phyloP scores from a whole-genome alignment of 2,797 vertebrate genomes.

The Bradypus variegatus region DNA sequence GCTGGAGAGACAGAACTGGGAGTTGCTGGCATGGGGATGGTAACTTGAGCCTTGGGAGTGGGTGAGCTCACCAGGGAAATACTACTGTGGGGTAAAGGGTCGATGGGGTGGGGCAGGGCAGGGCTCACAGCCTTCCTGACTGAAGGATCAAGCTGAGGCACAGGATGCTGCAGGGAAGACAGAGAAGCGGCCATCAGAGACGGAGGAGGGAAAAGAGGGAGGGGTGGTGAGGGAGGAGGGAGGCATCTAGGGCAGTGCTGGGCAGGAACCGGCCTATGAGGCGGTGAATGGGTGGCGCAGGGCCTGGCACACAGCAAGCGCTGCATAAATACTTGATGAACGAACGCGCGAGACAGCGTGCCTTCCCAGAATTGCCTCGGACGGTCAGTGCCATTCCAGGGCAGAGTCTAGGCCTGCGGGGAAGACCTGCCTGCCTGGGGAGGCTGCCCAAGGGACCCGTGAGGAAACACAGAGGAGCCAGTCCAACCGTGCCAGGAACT shows the following conservation, averaged over 20 bases:
- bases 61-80: not conserved
- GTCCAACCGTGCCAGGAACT: not conserved
- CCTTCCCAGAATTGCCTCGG: conserved; percentile 44
- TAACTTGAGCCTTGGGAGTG: not conserved
- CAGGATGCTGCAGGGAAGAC: not conserved
- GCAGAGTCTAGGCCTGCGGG: not conserved
- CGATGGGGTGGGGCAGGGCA: not conserved
- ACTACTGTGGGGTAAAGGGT: not conserved
- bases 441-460: not conserved
- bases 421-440: conserved; percentile 29
- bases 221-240: not conserved
- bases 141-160: not conserved
- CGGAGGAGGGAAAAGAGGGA: not conserved
- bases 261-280: not conserved
- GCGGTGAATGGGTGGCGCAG: not conserved
- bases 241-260: not conserved
- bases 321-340: conserved; percentile 50
- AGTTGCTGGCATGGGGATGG: not conserved
- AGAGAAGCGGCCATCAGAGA: not conserved
- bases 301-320: not conserved
- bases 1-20: not conserved
- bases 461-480: not conserved
- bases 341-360: not conserved
- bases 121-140: not conserved
- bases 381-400: not conserved